These are phyloP conservation scores for Strigamia crassipes DNA, from an alignment of 2,888 invertebrate species.

Conservation along the genomic window DNA sequence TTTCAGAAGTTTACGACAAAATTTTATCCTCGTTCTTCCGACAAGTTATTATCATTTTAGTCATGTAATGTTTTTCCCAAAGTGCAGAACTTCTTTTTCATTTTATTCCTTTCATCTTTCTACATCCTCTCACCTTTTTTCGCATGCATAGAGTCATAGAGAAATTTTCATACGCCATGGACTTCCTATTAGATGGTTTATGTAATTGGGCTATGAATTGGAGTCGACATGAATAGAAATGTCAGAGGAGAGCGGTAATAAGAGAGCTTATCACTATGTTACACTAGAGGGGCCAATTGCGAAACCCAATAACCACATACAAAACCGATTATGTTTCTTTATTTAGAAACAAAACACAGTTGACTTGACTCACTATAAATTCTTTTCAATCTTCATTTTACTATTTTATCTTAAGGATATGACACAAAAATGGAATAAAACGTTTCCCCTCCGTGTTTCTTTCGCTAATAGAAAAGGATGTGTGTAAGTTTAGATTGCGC, in stretches of 20 bases:
- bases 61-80: no score
- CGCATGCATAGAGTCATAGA: neutral
- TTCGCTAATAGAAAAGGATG: no score
- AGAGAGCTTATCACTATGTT: conserved; percentile 4
- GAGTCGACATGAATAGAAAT: conserved; percentile 30
- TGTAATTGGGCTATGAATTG: conserved; percentile 26
- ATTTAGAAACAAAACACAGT: conserved; percentile 18
- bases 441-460: neutral
- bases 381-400: neutral
- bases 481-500: no score
- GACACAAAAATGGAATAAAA: neutral
- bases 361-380: neutral
- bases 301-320: conserved; percentile 26
- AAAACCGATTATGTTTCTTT: conserved; percentile 23
- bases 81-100: no score
- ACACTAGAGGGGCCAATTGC: conserved; percentile 26
- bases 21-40: no score
- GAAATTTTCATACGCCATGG: neutral
- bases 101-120: neutral
- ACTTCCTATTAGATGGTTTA: conserved; percentile 17
- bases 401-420: neutral
- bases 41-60: no score
- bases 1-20: no score
- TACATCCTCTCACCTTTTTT: neutral
- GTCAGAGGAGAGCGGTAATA: neutral